Percentiles rank a stretch among this genome's conserved stretches.
phyloP scores from a whole-genome alignment of 1,140 invertebrate genomes.

The Telenomus remus region DNA sequence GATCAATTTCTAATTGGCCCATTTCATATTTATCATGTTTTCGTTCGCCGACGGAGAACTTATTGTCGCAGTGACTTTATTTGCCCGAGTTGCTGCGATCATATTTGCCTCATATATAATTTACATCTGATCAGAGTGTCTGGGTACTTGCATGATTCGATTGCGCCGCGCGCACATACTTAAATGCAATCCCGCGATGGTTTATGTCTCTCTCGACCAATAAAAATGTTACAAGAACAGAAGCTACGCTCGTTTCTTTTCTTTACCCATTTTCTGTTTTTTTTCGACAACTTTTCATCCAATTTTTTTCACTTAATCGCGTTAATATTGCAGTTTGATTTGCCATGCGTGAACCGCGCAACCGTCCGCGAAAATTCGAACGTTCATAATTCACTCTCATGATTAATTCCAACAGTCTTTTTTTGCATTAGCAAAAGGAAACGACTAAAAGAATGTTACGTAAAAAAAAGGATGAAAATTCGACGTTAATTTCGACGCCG shows the following conservation, averaged over 20 bases:
- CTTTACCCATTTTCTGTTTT: no score
- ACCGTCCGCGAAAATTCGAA: neutral
- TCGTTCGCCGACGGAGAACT: no score
- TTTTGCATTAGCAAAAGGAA: neutral
- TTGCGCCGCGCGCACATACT: slow-evolving; percentile 14
- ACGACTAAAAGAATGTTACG: no score
- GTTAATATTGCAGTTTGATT: slow-evolving; percentile 39
- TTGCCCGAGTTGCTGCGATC: slow-evolving; percentile 9
- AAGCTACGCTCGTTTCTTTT: neutral
- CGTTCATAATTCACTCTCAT: neutral
- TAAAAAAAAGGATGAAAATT: no score
- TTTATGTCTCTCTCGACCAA: slow-evolving; percentile 18
- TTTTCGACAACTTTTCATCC: slow-evolving; percentile 2
- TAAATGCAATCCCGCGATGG: slow-evolving; percentile 36
- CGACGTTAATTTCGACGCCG: no score
- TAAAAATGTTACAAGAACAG: slow-evolving; percentile 44
- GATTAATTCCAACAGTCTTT: slow-evolving; percentile 2
- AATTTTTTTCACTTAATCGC: slow-evolving; percentile 25
- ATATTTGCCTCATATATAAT: slow-evolving; percentile 52
- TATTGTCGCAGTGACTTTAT: no score
- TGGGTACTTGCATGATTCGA: slow-evolving; percentile 39
- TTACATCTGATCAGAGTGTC: slow-evolving; percentile 38
- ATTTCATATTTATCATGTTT: no score
- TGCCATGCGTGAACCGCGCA: slow-evolving; percentile 5
- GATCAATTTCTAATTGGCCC: no score